Evolutionary conservation across 2,797 vertebrate genomes (phyloP).

Genomic region (Lophotriccus pileatus): DNA sequence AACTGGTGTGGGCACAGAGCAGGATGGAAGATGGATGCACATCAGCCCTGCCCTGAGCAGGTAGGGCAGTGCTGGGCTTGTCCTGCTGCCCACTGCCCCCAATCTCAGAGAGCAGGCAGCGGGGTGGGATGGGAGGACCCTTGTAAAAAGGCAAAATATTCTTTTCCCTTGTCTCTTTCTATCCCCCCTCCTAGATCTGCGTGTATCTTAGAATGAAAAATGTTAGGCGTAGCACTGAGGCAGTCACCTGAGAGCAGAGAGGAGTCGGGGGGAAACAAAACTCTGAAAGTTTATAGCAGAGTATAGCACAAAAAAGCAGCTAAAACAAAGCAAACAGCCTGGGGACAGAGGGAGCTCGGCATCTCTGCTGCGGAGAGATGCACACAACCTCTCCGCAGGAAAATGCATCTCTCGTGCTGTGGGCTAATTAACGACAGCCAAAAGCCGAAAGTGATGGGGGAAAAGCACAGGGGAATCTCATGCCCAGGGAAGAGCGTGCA

Average conservation of each 20-base stretch:
- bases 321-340: background rate
- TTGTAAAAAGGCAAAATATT: background rate
- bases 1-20: background rate
- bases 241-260: background rate
- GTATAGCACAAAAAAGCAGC: background rate
- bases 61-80: background rate
- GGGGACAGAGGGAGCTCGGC: background rate
- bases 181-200: accelerated
- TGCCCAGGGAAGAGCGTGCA: background rate
- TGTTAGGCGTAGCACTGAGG: background rate
- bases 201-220: background rate
- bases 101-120: accelerated
- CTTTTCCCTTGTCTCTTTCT: background rate
- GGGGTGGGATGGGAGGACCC: accelerated
- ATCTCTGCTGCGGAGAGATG: background rate
- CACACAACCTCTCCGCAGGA: background rate
- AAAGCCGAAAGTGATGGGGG: background rate
- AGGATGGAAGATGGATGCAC: background rate
- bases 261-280: background rate
- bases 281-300: background rate
- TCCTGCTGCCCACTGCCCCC: background rate
- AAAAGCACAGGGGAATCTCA: background rate
- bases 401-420: background rate
- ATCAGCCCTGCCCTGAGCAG: background rate
- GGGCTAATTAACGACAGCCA: background rate